Conservation (phyloP, 2,888 invertebrate species). For the Yponomeuta sedellus region DNA sequence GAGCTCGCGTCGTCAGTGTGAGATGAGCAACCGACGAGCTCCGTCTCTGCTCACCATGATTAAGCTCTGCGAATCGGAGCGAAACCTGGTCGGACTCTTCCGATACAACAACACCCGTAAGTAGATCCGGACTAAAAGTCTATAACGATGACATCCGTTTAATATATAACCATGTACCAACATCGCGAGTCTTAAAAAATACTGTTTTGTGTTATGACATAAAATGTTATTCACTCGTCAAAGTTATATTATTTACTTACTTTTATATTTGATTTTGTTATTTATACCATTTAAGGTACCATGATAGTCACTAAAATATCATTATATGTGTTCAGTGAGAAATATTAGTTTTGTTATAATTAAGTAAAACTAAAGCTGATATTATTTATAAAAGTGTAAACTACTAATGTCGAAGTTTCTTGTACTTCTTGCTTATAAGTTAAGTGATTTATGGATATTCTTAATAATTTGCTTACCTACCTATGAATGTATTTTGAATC, state of each 20-base stretch:
- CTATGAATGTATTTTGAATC: neutral
- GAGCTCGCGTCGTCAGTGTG: no score
- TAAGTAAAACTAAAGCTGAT: slow-evolving; percentile 24
- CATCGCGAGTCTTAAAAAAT: no score
- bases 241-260: slow-evolving; percentile 19
- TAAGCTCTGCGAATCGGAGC: no score
- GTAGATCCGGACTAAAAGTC: no score
- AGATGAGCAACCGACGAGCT: no score
- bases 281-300: neutral
- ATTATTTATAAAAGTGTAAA: neutral
- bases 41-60: no score
- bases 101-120: no score
- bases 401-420: no score
- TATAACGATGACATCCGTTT: no score
- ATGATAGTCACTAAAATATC: slow-evolving; percentile 15
- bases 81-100: no score
- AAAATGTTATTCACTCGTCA: slow-evolving; percentile 12
- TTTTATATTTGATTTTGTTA: slow-evolving; percentile 16
- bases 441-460: neutral
- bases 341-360: slow-evolving; percentile 36
- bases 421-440: no score
- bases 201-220: slow-evolving; percentile 13
- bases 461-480: neutral
- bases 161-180: no score
- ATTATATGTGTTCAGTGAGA: slow-evolving; percentile 58